Evolutionary conservation across 2,797 vertebrate genomes (phyloP).

Genomic region (Champsocephalus esox): DNA sequence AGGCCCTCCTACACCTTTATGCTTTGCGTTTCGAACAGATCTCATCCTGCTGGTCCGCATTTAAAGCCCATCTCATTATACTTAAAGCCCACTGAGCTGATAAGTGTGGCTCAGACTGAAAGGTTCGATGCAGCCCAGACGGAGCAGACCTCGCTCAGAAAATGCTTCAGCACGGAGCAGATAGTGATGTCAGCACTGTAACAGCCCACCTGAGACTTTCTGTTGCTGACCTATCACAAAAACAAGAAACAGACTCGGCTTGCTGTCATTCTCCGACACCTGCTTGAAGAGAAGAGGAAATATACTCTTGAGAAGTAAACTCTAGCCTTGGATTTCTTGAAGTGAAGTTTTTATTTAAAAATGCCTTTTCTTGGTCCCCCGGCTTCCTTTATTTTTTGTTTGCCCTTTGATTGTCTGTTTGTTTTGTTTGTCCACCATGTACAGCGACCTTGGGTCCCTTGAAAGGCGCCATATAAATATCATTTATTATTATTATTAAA

Average conservation of each 20-base stretch:
- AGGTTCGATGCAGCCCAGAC: conserved; percentile 25
- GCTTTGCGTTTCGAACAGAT: conserved; percentile 26
- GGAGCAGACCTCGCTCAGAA: conserved; percentile 19
- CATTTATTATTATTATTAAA: too few relatives aligned
- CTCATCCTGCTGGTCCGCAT: conserved; percentile 16
- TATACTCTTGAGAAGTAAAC: conserved; percentile 11
- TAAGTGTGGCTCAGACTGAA: conserved; percentile 47
- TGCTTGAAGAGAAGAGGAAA: conserved; percentile 23
- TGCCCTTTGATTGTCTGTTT: too few relatives aligned
- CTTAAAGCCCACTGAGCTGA: conserved; percentile 44
- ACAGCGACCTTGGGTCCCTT: too few relatives aligned
- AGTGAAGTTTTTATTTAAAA: background rate
- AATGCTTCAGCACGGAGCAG: conserved; percentile 24
- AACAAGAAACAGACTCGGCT: background rate
- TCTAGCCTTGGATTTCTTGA: background rate
- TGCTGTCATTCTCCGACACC: conserved; percentile 30
- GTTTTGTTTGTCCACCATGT: too few relatives aligned
- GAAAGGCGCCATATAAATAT: too few relatives aligned
- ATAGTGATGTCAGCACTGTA: conserved; percentile 45
- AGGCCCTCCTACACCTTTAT: background rate
- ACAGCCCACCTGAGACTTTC: conserved; percentile 28
- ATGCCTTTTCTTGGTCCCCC: too few relatives aligned
- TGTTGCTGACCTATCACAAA: conserved; percentile 50
- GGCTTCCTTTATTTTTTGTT: too few relatives aligned
- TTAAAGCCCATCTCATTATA: conserved; percentile 45